phyloP scores from a whole-genome alignment of 2,113 vertebrate species.

The Picathartes gymnocephalus region DNA sequence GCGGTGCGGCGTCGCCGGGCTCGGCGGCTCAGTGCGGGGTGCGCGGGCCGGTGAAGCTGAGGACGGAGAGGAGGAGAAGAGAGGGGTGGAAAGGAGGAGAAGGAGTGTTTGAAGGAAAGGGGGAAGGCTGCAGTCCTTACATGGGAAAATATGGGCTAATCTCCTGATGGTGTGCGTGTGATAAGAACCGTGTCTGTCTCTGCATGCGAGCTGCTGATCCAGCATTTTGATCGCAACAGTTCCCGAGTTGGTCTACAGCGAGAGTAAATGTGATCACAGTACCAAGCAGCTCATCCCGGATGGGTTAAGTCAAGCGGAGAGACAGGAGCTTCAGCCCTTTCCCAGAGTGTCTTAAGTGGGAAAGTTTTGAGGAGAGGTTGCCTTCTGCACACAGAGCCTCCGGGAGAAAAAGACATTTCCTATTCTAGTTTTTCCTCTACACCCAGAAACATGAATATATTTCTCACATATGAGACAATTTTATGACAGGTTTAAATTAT shows the following conservation, averaged over 20 bases:
- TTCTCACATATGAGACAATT: slow-evolving; percentile 13
- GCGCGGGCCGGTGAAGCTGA: background rate
- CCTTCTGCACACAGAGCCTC: background rate
- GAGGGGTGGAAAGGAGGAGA: background rate
- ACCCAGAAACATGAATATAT: background rate
- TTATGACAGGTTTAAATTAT: slow-evolving; percentile 37
- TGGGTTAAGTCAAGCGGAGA: background rate
- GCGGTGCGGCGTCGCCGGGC: background rate
- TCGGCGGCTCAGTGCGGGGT: background rate
- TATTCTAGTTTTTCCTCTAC: background rate
- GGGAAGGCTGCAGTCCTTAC: background rate
- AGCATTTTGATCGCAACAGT: slow-evolving; percentile 6
- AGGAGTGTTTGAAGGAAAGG: background rate
- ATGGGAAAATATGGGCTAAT: background rate
- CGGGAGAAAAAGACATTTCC: background rate
- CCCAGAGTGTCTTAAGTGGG: background rate
- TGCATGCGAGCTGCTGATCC: slow-evolving; percentile 10
- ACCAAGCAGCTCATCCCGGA: background rate
- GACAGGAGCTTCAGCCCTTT: background rate
- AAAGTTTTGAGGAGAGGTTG: background rate
- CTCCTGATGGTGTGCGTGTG: background rate
- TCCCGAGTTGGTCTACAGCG: background rate
- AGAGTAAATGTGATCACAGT: background rate
- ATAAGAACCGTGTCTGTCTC: background rate
- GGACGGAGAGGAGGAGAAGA: background rate